Conservation (phyloP, 53 echinoderm and acorn worm genomes). For the Actinopyga echinites region DNA sequence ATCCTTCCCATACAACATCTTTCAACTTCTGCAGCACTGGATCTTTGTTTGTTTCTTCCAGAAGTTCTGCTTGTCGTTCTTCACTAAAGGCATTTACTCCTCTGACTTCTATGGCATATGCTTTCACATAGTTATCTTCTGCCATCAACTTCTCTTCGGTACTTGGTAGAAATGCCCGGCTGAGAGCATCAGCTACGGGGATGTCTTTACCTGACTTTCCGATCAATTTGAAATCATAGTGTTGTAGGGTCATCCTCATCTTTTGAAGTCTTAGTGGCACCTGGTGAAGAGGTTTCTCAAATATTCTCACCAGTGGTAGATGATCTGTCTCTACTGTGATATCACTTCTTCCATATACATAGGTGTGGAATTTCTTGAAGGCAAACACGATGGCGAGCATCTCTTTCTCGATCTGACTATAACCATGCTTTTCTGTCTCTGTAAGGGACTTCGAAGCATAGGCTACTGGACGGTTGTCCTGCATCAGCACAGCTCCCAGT, state of each 20-base stretch:
- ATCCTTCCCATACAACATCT: background rate
- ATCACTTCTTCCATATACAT: slow-evolving; percentile 47
- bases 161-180: slow-evolving; percentile 18
- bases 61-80: slow-evolving; percentile 10
- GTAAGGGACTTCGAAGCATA: slow-evolving; percentile 33
- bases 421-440: slow-evolving; percentile 9
- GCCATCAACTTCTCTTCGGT: slow-evolving; percentile 8
- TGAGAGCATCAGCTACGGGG: slow-evolving; percentile 15
- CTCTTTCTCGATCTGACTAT: slow-evolving; percentile 31
- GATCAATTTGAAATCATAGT: slow-evolving; percentile 12
- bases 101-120: background rate
- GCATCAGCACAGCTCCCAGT: slow-evolving; percentile 28
- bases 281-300: slow-evolving; percentile 45
- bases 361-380: slow-evolving; percentile 21
- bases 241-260: slow-evolving; percentile 8
- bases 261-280: slow-evolving; percentile 38
- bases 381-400: slow-evolving; percentile 28
- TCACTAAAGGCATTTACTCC: slow-evolving; percentile 6
- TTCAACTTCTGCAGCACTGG: slow-evolving; percentile 5
- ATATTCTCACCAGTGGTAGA: slow-evolving; percentile 33
- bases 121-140: slow-evolving; percentile 1
- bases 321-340: slow-evolving; percentile 39
- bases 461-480: slow-evolving; percentile 19
- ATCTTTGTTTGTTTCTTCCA: background rate
- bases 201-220: slow-evolving; percentile 29